These are phyloP conservation scores for Beroe ovata DNA, from an alignment of 37 sponge, comb jelly and placozoan genomes.

Conservation along the genomic window DNA sequence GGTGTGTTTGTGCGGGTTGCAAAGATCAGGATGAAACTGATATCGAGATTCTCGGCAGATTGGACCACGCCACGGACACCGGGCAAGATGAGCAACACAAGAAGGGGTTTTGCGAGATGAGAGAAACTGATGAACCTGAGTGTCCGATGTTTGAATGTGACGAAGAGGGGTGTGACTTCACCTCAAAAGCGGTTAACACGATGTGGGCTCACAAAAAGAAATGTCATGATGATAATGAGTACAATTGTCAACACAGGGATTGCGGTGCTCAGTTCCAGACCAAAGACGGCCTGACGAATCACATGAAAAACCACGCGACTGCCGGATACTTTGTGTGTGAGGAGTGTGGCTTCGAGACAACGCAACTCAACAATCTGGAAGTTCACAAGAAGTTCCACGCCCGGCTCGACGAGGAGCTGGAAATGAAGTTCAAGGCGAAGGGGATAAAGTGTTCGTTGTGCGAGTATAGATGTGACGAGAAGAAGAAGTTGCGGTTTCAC, in stretches of 20 bases:
- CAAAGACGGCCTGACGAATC: neutral
- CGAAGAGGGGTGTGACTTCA: neutral
- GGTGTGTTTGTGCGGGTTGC: neutral
- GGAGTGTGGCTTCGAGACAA: neutral
- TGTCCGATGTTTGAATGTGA: neutral
- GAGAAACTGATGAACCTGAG: neutral
- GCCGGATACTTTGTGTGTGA: neutral
- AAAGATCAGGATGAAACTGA: neutral
- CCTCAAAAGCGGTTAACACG: neutral
- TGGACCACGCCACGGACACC: too few species aligned
- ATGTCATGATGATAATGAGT: neutral
- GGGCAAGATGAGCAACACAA: neutral
- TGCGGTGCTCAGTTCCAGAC: neutral
- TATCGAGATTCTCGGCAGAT: too few species aligned
- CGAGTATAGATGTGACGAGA: neutral
- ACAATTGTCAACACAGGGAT: neutral
- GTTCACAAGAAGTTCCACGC: neutral
- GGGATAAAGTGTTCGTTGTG: neutral
- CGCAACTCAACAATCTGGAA: neutral
- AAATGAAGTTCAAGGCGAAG: neutral
- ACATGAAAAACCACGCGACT: neutral
- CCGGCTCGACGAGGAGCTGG: neutral
- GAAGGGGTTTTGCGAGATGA: neutral
- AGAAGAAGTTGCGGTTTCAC: neutral
- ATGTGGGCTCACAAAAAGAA: neutral